Conservation (phyloP, 2,888 invertebrate species). For the Pachycephus smyrnensis region DNA sequence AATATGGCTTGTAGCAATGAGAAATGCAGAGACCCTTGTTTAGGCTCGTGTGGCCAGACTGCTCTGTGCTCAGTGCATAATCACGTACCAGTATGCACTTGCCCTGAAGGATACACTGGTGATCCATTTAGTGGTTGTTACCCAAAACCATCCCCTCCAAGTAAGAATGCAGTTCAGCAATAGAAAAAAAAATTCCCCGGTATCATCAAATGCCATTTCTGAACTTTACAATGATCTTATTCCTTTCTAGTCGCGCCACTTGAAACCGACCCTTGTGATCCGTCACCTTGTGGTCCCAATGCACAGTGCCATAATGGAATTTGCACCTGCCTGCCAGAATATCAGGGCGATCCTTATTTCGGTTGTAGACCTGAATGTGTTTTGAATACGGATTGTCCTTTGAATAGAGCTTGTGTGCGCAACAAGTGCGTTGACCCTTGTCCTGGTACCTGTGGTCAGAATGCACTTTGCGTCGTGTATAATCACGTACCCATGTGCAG, state of each 20-base stretch:
- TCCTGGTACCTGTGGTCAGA: conserved; percentile 67
- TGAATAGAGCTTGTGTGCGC: conserved; percentile 64
- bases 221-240: neutral
- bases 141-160: conserved; percentile 67
- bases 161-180: conserved; percentile 29
- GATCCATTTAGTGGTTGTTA: conserved; percentile 80
- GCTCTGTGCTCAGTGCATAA: conserved; percentile 82
- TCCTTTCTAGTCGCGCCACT: conserved; percentile 34
- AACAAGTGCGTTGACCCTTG: conserved; percentile 69
- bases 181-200: neutral
- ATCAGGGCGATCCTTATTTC: conserved; percentile 80
- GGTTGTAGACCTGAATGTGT: conserved; percentile 74
- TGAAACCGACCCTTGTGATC: conserved; percentile 71
- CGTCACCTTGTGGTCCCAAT: conserved; percentile 79
- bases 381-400: conserved; percentile 67
- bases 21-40: conserved; percentile 81
- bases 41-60: conserved; percentile 77
- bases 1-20: conserved; percentile 79
- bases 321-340: conserved; percentile 75
- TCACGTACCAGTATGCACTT: conserved; percentile 84
- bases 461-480: conserved; percentile 66
- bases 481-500: conserved; percentile 69
- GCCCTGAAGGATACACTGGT: conserved; percentile 82
- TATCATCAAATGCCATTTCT: neutral
- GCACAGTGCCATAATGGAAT: conserved; percentile 66